Conservation (phyloP, 2,888 invertebrate genomes). For the Volucella bombylans region DNA sequence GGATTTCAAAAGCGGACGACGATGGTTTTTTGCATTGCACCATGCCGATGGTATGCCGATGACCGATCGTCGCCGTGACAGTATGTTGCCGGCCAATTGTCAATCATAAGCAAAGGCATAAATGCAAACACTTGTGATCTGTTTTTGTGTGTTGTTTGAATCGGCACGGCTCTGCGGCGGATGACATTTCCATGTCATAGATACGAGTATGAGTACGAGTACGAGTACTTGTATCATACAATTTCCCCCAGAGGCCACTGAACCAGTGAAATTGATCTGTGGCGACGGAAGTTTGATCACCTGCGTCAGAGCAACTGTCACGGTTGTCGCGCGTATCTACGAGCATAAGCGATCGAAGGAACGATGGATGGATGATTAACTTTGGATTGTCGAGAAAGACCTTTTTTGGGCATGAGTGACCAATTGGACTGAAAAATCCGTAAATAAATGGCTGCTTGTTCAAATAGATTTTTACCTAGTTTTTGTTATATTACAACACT, state of each 20-base stretch:
- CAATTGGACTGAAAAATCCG: constrained; percentile 67
- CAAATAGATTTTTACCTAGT: constrained; percentile 23
- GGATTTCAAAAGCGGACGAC: constrained; percentile 64
- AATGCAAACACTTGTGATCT: constrained; percentile 71
- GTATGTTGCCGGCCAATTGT: constrained; percentile 70
- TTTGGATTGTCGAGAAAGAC: constrained; percentile 58
- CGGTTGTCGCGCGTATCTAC: constrained; percentile 66
- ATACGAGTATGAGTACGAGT: constrained; percentile 8
- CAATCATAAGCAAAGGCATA: constrained; percentile 70
- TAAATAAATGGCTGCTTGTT: constrained; percentile 55
- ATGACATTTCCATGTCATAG: constrained; percentile 73
- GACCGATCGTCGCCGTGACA: constrained; percentile 71
- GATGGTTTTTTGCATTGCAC: constrained; percentile 54
- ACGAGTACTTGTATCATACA: constrained; percentile 1
- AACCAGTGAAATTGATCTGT: constrained; percentile 73
- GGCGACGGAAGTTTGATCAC: constrained; percentile 73
- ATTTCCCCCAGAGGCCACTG: constrained; percentile 72
- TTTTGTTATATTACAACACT: constrained; percentile 2
- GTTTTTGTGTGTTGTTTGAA: constrained; percentile 42
- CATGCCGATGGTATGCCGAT: constrained; percentile 59
- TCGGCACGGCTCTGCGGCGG: constrained; percentile 9
- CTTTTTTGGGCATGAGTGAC: constrained; percentile 69
- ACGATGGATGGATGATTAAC: constrained; percentile 67
- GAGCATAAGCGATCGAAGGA: constrained; percentile 9
- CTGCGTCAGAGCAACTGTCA: constrained; percentile 70